phyloP scores from a whole-genome alignment of 2,888 invertebrate species.

The Dasysyrphus albostriatus region DNA sequence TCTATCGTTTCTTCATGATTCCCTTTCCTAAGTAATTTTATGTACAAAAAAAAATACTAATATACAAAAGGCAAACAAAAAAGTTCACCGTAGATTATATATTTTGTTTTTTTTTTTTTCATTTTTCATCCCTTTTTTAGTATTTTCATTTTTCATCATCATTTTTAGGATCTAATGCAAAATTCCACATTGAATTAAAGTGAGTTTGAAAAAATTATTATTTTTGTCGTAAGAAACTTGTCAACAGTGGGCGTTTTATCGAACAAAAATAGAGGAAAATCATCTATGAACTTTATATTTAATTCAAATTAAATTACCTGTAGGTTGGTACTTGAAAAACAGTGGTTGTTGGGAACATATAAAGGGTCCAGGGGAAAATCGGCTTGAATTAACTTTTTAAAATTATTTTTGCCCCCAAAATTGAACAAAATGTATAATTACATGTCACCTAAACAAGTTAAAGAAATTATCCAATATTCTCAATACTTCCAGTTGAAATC shows the following conservation, averaged over 20 bases:
- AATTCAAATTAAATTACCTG: too few species aligned
- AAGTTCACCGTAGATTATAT: conserved; percentile 14
- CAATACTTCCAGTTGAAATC: too few species aligned
- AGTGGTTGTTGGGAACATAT: too few species aligned
- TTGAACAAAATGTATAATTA: too few species aligned
- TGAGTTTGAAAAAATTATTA: conserved; percentile 29
- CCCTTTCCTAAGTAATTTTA: not conserved
- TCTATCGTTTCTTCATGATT: not conserved
- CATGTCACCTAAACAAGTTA: too few species aligned
- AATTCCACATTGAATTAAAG: conserved; percentile 41
- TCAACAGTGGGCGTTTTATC: not conserved
- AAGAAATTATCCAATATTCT: too few species aligned
- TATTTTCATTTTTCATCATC: conserved; percentile 30
- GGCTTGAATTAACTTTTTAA: too few species aligned
- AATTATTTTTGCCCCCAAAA: too few species aligned
- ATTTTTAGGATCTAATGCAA: conserved; percentile 50
- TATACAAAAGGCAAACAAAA: conserved; percentile 22
- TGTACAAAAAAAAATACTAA: not conserved
- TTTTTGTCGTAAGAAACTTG: conserved; percentile 1
- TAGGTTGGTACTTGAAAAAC: too few species aligned
- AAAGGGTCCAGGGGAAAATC: too few species aligned
- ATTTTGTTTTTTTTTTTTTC: not conserved
- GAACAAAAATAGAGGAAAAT: not conserved
- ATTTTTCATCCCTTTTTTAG: conserved; percentile 11
- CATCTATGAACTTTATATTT: too few species aligned